A percentile compares a stretch with the other conserved stretches of the same genome.
phyloP scores from a whole-genome alignment of 2,888 invertebrate species.

The Aspidiotus destructor region DNA sequence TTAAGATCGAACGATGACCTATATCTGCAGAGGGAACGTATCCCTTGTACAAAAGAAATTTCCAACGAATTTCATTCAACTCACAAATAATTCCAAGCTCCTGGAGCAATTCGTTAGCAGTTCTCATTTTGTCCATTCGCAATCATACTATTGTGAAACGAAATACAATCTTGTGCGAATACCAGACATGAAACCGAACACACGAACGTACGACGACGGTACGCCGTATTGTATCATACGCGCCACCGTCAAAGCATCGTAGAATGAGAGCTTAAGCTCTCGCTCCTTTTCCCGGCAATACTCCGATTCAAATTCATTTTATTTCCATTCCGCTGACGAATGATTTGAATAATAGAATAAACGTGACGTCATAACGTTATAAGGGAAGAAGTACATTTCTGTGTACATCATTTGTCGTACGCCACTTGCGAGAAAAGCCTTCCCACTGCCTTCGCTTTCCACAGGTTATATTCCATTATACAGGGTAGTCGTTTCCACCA shows the following conservation, averaged over 20 bases:
- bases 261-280: slow-evolving; percentile 25
- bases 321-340: slow-evolving; percentile 23
- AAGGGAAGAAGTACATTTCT: slow-evolving; percentile 31
- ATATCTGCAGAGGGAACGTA: no score
- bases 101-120: no score
- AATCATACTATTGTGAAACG: no score
- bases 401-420: slow-evolving; percentile 32
- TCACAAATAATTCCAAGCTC: no score
- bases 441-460: slow-evolving; percentile 13
- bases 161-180: no score
- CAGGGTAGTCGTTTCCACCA: slow-evolving; percentile 12
- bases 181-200: no score
- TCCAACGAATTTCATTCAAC: no score
- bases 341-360: slow-evolving; percentile 34
- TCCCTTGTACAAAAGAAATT: no score
- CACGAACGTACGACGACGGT: no score
- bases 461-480: slow-evolving; percentile 23
- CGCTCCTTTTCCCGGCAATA: slow-evolving; percentile 16
- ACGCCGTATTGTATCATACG: no score
- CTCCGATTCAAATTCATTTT: slow-evolving; percentile 31
- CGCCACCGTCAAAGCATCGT: slow-evolving; percentile 5
- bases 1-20: no score
- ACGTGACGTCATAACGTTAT: slow-evolving; percentile 34
- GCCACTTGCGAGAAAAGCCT: slow-evolving; percentile 29
- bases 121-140: no score